Conservation (phyloP, 2,113 vertebrate species). For the Heterocephalus glaber region DNA sequence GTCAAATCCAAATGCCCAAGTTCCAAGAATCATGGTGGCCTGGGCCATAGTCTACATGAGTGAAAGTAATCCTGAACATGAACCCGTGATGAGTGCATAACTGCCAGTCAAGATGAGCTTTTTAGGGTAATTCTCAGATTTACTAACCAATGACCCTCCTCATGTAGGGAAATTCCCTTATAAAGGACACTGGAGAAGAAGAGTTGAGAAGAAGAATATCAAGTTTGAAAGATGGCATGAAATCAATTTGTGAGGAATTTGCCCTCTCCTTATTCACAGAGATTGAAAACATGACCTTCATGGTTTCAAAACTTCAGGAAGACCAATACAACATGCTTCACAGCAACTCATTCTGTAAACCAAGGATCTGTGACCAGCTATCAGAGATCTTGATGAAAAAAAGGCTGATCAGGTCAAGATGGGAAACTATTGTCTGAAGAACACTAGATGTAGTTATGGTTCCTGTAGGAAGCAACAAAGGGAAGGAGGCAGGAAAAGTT, state of each 20-base stretch:
- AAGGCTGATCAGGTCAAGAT: background rate
- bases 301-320: background rate
- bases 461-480: background rate
- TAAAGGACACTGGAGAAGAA: background rate
- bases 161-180: background rate
- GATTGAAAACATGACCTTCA: constrained; percentile 23
- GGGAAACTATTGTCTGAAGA: background rate
- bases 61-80: background rate
- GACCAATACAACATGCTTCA: background rate
- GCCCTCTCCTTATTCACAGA: background rate
- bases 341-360: background rate
- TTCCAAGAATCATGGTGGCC: background rate
- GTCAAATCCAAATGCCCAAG: background rate
- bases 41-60: background rate
- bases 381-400: background rate
- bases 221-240: constrained; percentile 10
- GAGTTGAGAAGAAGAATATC: background rate
- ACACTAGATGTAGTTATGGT: background rate
- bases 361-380: background rate
- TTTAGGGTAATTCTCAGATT: constrained; percentile 40
- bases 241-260: background rate
- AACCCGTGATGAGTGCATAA: background rate
- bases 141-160: background rate
- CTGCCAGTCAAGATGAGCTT: background rate
- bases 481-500: background rate